phyloP scores from a whole-genome alignment of 1,140 invertebrate species.

The Drosophila insularis region DNA sequence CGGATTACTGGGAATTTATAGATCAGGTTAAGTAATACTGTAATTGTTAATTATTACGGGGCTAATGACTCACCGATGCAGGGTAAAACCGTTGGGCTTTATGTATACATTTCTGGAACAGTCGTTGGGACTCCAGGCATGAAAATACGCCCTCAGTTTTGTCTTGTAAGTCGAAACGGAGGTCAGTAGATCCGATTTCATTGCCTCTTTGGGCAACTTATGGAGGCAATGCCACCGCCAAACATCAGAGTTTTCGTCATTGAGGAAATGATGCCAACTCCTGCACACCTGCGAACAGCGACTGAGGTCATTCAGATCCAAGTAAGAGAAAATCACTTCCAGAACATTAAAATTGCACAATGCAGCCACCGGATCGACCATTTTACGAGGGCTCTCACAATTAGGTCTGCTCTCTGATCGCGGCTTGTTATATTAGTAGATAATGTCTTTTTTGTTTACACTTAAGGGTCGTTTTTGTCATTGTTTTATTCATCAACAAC shows the following conservation, averaged over 20 bases:
- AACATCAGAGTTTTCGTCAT: constrained; percentile 97
- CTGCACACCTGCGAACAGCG: constrained; percentile 97
- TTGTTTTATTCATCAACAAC: constrained; percentile 15
- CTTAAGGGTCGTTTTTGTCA: background rate
- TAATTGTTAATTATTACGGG: constrained; percentile 37
- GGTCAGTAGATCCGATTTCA: constrained; percentile 95
- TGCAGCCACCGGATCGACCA: constrained; percentile 71
- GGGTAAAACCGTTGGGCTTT: constrained; percentile 97
- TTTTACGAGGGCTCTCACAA: constrained; percentile 45
- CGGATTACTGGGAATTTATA: constrained; percentile 88
- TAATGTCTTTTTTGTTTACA: constrained; percentile 8
- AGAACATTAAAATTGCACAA: constrained; percentile 88
- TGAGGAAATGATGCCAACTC: constrained; percentile 94
- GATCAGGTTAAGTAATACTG: too few species aligned
- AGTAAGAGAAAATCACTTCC: constrained; percentile 96
- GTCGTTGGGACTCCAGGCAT: constrained; percentile 98
- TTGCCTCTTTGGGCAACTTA: constrained; percentile 93
- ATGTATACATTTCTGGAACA: constrained; percentile 98
- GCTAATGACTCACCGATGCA: constrained; percentile 87
- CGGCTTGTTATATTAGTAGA: constrained; percentile 10
- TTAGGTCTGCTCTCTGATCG: background rate
- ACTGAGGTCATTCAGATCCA: constrained; percentile 92
- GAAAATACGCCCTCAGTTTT: constrained; percentile 96
- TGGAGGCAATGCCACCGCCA: constrained; percentile 96
- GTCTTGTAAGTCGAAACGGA: constrained; percentile 96